phyloP scores from a whole-genome alignment of 2,888 invertebrate species.

The Sminthurinus aureus region DNA sequence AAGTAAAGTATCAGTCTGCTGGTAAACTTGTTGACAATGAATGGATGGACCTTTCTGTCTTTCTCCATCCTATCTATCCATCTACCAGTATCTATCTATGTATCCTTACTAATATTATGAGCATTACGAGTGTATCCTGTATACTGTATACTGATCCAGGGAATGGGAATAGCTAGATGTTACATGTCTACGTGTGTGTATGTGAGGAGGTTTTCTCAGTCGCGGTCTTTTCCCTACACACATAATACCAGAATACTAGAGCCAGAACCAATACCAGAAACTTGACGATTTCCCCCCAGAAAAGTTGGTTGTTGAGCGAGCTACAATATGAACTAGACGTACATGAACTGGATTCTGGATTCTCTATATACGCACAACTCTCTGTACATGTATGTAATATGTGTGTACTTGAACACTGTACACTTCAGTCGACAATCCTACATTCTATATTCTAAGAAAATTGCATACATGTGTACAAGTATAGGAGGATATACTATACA shows the following conservation, averaged over 20 bases:
- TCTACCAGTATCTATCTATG: not conserved
- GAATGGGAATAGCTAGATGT: not conserved
- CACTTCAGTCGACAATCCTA: not conserved
- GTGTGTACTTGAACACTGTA: not conserved
- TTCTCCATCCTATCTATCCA: not conserved
- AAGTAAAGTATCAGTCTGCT: constrained; percentile 23
- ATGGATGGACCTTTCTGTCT: constrained; percentile 6
- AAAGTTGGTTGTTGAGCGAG: not conserved
- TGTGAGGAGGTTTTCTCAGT: too few relatives aligned
- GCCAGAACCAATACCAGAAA: not conserved
- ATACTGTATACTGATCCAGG: not conserved
- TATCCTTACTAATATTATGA: not conserved
- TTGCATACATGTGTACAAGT: not conserved
- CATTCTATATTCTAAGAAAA: too few relatives aligned
- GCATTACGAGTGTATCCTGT: not conserved
- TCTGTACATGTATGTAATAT: not conserved
- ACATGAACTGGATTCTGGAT: too few relatives aligned
- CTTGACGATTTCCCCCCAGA: not conserved
- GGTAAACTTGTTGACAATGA: constrained; percentile 37
- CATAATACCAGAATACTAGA: too few relatives aligned
- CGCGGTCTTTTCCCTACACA: too few relatives aligned
- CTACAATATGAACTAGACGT: too few relatives aligned
- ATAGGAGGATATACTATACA: not conserved
- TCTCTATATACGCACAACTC: not conserved
- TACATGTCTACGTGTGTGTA: not conserved